These are phyloP conservation scores for Sminthurinus aureus DNA, from an alignment of 2,888 invertebrate species.

Conservation along the genomic window DNA sequence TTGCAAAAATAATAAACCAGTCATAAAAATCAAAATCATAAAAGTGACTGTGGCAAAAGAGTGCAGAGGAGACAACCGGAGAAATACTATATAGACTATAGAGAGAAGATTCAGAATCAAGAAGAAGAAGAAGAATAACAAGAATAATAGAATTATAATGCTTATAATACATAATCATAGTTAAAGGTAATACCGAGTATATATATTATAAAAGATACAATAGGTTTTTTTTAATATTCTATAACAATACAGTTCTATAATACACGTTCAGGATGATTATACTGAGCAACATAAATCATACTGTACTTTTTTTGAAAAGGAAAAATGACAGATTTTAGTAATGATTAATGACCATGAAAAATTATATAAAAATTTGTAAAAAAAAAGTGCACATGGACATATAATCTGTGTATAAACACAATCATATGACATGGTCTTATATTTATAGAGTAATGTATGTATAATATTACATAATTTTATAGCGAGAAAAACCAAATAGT, in stretches of 20 bases:
- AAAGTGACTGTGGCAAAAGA: constrained; percentile 39
- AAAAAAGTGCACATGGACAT: neutral
- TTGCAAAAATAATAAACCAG: constrained; percentile 9
- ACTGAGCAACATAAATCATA: too few relatives aligned
- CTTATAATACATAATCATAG: neutral
- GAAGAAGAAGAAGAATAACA: neutral
- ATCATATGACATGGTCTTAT: neutral
- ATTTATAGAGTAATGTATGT: constrained; percentile 3
- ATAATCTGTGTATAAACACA: neutral
- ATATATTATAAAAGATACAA: neutral
- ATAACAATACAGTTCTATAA: too few relatives aligned
- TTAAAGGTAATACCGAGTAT: neutral
- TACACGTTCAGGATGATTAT: too few relatives aligned
- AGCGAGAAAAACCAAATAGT: constrained; percentile 62
- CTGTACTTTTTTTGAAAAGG: too few relatives aligned
- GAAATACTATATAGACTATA: constrained; percentile 18
- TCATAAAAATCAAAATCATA: constrained; percentile 13
- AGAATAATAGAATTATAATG: neutral
- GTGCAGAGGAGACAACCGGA: constrained; percentile 36
- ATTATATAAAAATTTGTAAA: neutral
- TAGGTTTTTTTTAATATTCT: too few relatives aligned
- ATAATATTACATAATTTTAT: constrained; percentile 5
- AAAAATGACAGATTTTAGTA: neutral
- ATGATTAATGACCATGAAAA: neutral
- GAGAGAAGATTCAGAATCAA: constrained; percentile 13